Conservation (phyloP, 2,113 vertebrate genomes). For the Tor tambroides region DNA sequence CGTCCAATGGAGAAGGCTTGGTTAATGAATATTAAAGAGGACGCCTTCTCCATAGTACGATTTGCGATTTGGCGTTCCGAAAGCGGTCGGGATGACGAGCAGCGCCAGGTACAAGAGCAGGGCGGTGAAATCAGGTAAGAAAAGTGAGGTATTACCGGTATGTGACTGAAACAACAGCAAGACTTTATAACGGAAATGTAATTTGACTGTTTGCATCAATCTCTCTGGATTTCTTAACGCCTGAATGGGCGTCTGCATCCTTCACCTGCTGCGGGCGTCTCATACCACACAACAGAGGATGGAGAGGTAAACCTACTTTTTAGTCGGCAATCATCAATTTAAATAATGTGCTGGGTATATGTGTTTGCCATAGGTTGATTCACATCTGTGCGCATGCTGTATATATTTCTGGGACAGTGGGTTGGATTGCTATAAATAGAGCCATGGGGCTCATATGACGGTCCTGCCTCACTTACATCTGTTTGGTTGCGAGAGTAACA, state of each 20-base stretch:
- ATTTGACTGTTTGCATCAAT: constrained; percentile 8
- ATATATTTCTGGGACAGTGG: background rate
- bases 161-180: background rate
- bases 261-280: constrained; percentile 30
- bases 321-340: background rate
- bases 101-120: constrained; percentile 69
- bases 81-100: constrained; percentile 62
- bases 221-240: background rate
- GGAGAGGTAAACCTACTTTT: constrained; percentile 36
- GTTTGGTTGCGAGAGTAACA: background rate
- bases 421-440: background rate
- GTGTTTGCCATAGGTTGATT: background rate
- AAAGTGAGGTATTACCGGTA: background rate
- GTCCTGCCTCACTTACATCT: background rate
- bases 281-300: constrained; percentile 38
- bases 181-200: background rate
- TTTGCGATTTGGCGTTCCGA: background rate
- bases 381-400: background rate
- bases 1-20: background rate
- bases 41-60: constrained; percentile 13
- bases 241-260: constrained; percentile 28
- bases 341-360: background rate
- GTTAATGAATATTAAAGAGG: background rate
- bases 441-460: background rate
- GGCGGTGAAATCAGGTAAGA: constrained; percentile 66